A percentile compares a stretch with the other conserved stretches of the same genome.
phyloP scores from a whole-genome alignment of 2,888 invertebrate species.

The Oxystoma pomonae region DNA sequence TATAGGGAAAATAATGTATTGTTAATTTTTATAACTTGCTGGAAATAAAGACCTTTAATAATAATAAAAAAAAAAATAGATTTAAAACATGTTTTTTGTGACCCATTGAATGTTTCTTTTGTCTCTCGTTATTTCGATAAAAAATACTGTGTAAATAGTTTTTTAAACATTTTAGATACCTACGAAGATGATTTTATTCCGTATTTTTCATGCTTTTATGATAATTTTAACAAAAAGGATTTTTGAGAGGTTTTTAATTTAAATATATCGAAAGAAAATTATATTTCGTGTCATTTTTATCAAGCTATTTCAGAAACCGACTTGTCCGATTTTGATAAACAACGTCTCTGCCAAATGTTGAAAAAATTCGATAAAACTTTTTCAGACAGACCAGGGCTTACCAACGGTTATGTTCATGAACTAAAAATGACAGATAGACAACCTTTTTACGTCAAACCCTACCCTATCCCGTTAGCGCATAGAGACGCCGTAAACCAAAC shows the following conservation, averaged over 20 bases:
- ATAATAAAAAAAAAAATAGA: no score
- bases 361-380: constrained; percentile 4
- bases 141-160: not conserved
- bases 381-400: constrained; percentile 12
- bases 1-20: no score
- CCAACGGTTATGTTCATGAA: not conserved
- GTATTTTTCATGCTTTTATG: not conserved
- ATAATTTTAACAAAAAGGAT: not conserved
- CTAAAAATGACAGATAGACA: constrained; percentile 5
- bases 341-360: not conserved
- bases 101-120: not conserved
- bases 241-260: not conserved
- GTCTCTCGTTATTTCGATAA: not conserved
- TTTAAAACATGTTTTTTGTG: no score
- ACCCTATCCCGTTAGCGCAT: not conserved
- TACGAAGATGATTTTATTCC: not conserved
- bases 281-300: not conserved
- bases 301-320: not conserved
- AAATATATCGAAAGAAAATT: not conserved
- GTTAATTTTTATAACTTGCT: no score
- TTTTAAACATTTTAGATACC: not conserved
- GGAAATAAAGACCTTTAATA: no score
- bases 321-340: not conserved
- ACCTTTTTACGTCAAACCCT: constrained; percentile 5
- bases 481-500: constrained; percentile 7